A percentile compares a stretch with the other conserved stretches of the same genome.
Evolutionary conservation across 1,140 invertebrate species (phyloP).

Genomic region (Dendrolimus kikuchii): DNA sequence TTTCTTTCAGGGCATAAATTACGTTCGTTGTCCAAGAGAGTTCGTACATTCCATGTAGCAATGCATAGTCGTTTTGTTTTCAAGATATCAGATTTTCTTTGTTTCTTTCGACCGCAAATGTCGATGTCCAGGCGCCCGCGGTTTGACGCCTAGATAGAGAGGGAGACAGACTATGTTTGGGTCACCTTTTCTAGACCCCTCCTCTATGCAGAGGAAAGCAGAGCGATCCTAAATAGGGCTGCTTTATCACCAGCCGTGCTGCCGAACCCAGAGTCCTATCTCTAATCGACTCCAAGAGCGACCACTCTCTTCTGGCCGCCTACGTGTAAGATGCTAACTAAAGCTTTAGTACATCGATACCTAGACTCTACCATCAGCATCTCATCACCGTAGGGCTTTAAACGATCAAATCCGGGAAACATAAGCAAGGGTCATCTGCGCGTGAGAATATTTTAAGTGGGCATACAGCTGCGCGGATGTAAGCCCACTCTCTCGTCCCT

Average conservation of each 20-base stretch:
- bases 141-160: slow-evolving; percentile 9
- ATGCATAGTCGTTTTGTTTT: neutral
- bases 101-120: slow-evolving; percentile 12
- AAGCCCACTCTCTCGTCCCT: too few species aligned
- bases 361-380: too few species aligned
- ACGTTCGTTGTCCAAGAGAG: slow-evolving; percentile 12
- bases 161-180: slow-evolving; percentile 19
- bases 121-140: slow-evolving; percentile 14
- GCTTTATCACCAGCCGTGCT: slow-evolving; percentile 8
- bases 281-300: slow-evolving; percentile 8
- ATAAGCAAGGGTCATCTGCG: too few species aligned
- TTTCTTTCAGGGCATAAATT: slow-evolving; percentile 20
- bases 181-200: slow-evolving; percentile 28
- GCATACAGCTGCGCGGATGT: too few species aligned
- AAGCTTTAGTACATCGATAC: too few species aligned
- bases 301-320: slow-evolving; percentile 14
- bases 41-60: slow-evolving; percentile 18
- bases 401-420: too few species aligned
- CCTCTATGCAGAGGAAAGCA: slow-evolving; percentile 21
- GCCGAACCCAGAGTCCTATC: slow-evolving; percentile 11
- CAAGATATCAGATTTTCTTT: neutral
- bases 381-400: too few species aligned
- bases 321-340: too few species aligned
- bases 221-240: slow-evolving; percentile 13
- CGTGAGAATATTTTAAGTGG: too few species aligned